Evolutionary conservation across 2,113 vertebrate species (phyloP).

Genomic region (Oncorhynchus nerka): DNA sequence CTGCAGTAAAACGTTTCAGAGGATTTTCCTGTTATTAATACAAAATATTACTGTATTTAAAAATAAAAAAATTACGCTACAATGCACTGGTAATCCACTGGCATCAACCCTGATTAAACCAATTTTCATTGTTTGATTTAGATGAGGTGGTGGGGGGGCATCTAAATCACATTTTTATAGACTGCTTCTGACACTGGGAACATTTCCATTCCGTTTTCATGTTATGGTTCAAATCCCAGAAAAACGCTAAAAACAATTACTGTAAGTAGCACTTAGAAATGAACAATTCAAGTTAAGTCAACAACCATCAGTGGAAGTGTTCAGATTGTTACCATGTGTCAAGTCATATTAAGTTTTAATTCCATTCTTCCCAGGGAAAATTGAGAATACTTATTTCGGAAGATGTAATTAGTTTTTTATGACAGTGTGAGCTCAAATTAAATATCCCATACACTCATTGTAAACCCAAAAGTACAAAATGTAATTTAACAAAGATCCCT

Average conservation of each 20-base stretch:
- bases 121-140: background rate
- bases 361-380: constrained; percentile 30
- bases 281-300: constrained; percentile 46
- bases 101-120: background rate
- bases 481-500: constrained; percentile 28
- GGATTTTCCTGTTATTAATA: too few species aligned
- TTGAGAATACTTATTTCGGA: constrained; percentile 30
- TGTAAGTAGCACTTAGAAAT: constrained; percentile 41
- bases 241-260: constrained; percentile 34
- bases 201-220: constrained; percentile 17
- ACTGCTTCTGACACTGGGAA: constrained; percentile 3
- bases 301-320: constrained; percentile 41
- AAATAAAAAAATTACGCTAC: too few species aligned
- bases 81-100: background rate
- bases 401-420: constrained; percentile 41
- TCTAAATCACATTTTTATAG: background rate
- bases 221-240: constrained; percentile 10
- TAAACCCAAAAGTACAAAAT: constrained; percentile 19
- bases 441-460: constrained; percentile 33
- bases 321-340: constrained; percentile 29
- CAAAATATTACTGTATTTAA: too few species aligned
- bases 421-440: constrained; percentile 32
- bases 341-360: constrained; percentile 37
- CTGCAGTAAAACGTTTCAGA: too few species aligned
- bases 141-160: background rate